phyloP scores from a whole-genome alignment of 2,888 invertebrate species.

The Steinernema hermaphroditum region DNA sequence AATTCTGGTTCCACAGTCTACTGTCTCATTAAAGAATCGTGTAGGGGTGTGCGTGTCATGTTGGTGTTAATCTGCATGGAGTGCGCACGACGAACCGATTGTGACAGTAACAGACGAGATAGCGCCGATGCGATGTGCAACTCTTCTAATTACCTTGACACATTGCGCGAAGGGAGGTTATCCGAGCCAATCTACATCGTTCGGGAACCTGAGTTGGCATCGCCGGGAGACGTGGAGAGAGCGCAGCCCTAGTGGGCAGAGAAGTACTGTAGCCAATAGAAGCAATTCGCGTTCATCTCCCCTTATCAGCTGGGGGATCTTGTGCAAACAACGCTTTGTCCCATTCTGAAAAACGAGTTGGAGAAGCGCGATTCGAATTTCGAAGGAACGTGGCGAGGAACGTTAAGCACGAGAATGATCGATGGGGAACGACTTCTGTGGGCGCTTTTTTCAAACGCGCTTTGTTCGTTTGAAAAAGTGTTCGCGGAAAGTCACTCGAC shows the following conservation, averaged over 20 bases:
- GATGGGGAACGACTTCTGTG: slow-evolving; percentile 15
- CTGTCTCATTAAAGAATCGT: too few species aligned
- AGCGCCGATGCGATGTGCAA: slow-evolving; percentile 27
- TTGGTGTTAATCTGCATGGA: slow-evolving; percentile 10
- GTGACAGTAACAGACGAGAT: slow-evolving; percentile 28
- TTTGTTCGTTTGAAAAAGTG: not conserved
- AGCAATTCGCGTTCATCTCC: not conserved
- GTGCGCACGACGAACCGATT: slow-evolving; percentile 21
- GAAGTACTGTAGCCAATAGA: not conserved
- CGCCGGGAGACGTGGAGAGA: not conserved
- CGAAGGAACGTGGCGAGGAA: slow-evolving; percentile 15
- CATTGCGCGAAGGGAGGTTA: slow-evolving; percentile 28
- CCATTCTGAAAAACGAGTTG: slow-evolving; percentile 30
- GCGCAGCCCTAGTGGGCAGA: not conserved
- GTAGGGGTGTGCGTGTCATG: too few species aligned
- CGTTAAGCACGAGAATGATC: slow-evolving; percentile 24
- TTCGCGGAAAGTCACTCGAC: not conserved
- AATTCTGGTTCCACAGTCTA: too few species aligned
- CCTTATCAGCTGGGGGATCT: slow-evolving; percentile 10
- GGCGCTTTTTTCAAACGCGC: slow-evolving; percentile 23
- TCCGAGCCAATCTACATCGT: not conserved
- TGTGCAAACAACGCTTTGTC: slow-evolving; percentile 29
- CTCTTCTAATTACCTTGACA: slow-evolving; percentile 30
- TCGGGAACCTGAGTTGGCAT: slow-evolving; percentile 20
- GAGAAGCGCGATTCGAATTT: slow-evolving; percentile 28